These are phyloP conservation scores for Drosophila putrida DNA, from an alignment of 2,888 invertebrate genomes.

Conservation along the genomic window DNA sequence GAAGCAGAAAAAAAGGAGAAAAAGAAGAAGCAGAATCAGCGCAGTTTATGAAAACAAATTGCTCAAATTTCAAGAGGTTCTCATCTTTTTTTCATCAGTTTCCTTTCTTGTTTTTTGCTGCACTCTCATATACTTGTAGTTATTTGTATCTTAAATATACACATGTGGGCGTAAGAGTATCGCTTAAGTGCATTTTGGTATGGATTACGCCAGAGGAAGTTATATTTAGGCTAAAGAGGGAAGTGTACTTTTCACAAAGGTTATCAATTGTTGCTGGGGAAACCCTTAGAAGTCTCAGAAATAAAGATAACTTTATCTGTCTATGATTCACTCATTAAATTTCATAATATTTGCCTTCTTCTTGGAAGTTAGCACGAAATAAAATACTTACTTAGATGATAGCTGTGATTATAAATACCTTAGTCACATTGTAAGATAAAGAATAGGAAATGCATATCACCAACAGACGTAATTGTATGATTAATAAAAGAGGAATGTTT, in stretches of 20 bases:
- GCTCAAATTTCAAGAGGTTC: conserved; percentile 71
- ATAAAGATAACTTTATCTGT: conserved; percentile 11
- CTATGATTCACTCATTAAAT: conserved; percentile 21
- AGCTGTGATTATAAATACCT: conserved; percentile 3
- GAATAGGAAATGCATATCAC: conserved; percentile 18
- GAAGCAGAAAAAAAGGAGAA: conserved; percentile 24
- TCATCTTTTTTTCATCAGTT: conserved; percentile 9
- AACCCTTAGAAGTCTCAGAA: not conserved
- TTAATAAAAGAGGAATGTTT: conserved; percentile 11
- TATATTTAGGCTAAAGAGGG: not conserved
- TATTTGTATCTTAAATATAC: conserved; percentile 55
- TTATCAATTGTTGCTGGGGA: conserved; percentile 21
- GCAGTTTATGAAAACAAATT: conserved; percentile 77
- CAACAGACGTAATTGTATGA: conserved; percentile 11
- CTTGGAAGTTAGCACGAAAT: conserved; percentile 14
- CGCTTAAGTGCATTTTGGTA: conserved; percentile 71
- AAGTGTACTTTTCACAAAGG: not conserved
- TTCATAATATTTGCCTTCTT: not conserved
- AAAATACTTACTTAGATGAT: conserved; percentile 10
- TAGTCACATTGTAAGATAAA: conserved; percentile 36
- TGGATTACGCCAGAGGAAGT: conserved; percentile 58
- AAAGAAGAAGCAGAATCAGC: conserved; percentile 23
- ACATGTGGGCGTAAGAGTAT: conserved; percentile 40
- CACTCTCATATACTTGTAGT: conserved; percentile 25
- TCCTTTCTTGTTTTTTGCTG: conserved; percentile 10